Evolutionary conservation across 2,888 invertebrate species (phyloP).

Genomic region (Netelia inedita): DNA sequence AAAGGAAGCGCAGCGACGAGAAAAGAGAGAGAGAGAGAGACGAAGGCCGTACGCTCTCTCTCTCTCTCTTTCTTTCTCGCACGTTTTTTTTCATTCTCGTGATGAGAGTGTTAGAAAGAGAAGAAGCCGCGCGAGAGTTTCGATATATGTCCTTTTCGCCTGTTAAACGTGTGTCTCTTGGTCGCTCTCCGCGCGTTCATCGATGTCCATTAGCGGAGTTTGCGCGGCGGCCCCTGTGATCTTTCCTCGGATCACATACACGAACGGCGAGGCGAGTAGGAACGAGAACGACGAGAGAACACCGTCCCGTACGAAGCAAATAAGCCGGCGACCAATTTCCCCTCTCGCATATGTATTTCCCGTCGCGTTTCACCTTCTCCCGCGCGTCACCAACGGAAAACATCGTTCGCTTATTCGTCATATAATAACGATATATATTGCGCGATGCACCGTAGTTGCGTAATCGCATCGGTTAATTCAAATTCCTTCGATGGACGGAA

Average conservation of each 20-base stretch:
- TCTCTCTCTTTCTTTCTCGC: conserved; percentile 70
- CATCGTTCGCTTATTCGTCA: conserved; percentile 33
- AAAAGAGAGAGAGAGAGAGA: conserved; percentile 65
- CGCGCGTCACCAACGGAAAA: neutral
- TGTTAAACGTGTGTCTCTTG: conserved; percentile 44
- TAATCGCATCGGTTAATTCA: conserved; percentile 40
- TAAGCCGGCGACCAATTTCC: conserved; percentile 77
- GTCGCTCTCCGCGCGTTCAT: conserved; percentile 54
- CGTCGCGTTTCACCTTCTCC: conserved; percentile 15
- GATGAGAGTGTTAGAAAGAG: conserved; percentile 61
- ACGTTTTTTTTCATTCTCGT: conserved; percentile 36
- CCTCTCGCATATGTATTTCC: conserved; percentile 51
- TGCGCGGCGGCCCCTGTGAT: conserved; percentile 84
- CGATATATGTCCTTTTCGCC: conserved; percentile 56
- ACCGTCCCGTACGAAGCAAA: conserved; percentile 75
- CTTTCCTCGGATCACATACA: conserved; percentile 78
- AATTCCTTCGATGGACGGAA: neutral
- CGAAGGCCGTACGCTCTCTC: conserved; percentile 67
- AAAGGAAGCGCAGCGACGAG: conserved; percentile 73
- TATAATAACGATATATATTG: conserved; percentile 1
- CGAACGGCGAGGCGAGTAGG: conserved; percentile 33
- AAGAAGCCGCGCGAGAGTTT: conserved; percentile 50
- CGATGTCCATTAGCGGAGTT: conserved; percentile 84
- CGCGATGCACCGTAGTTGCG: conserved; percentile 1
- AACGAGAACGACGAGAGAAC: conserved; percentile 44